phyloP scores from a whole-genome alignment of 53 echinoderm and acorn worm genomes.

The Paracentrotus lividus region DNA sequence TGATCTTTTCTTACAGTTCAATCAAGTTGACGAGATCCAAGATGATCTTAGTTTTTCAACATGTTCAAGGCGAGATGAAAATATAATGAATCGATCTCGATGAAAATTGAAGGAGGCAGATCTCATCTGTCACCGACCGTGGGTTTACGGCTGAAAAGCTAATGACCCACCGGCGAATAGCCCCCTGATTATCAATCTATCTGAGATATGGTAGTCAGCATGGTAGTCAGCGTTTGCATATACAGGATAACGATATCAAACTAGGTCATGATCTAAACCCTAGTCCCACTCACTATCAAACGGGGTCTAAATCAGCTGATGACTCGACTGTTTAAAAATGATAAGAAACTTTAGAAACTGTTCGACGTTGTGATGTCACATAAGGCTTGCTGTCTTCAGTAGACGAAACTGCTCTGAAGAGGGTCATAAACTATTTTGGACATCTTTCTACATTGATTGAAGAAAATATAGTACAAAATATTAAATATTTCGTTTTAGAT shows the following conservation, averaged over 20 bases:
- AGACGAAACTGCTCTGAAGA: too few relatives aligned
- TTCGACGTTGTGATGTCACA: too few relatives aligned
- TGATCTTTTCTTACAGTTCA: neutral
- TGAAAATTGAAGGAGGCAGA: conserved; percentile 24
- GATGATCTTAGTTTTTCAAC: neutral
- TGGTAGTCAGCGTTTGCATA: neutral
- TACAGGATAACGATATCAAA: neutral
- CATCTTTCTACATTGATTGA: too few relatives aligned
- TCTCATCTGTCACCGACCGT: neutral
- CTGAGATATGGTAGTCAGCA: neutral
- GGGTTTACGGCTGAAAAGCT: conserved; percentile 4
- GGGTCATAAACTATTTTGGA: too few relatives aligned
- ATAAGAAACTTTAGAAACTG: too few relatives aligned
- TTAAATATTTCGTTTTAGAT: too few relatives aligned
- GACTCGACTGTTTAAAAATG: too few relatives aligned
- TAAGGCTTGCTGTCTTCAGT: too few relatives aligned
- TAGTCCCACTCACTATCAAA: too few relatives aligned
- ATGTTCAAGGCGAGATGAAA: conserved; percentile 4
- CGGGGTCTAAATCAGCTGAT: too few relatives aligned
- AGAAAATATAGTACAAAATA: too few relatives aligned
- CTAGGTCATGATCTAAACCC: neutral
- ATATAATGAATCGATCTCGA: conserved; percentile 29
- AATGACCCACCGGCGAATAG: conserved; percentile 47
- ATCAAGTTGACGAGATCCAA: neutral
- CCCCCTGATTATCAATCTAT: neutral